phyloP scores from a whole-genome alignment of 2,888 invertebrate species.

The Belgica antarctica region DNA sequence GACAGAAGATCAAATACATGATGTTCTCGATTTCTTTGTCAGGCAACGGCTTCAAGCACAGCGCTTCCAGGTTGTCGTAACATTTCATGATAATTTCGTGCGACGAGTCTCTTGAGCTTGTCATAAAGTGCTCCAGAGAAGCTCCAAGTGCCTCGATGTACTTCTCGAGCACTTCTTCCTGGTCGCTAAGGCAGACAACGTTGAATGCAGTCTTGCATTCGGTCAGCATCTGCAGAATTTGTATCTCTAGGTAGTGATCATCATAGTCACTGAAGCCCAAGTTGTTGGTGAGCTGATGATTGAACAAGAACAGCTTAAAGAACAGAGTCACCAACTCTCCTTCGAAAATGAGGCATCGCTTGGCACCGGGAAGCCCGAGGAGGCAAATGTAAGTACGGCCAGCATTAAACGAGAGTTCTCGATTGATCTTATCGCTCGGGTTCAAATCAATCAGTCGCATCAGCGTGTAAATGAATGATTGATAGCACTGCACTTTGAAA shows the following conservation, averaged over 20 bases:
- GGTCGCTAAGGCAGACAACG: slow-evolving; percentile 33
- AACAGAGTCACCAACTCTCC: not conserved
- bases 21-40: slow-evolving; percentile 33
- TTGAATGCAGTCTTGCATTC: slow-evolving; percentile 38
- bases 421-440: slow-evolving; percentile 19
- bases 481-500: slow-evolving; percentile 23
- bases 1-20: slow-evolving; percentile 30
- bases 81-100: slow-evolving; percentile 30
- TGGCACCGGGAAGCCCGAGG: slow-evolving; percentile 26
- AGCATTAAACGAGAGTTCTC: slow-evolving; percentile 31
- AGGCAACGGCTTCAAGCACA: slow-evolving; percentile 26
- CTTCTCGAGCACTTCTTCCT: slow-evolving; percentile 31
- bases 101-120: not conserved
- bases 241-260: slow-evolving; percentile 30
- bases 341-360: slow-evolving; percentile 29
- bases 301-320: slow-evolving; percentile 16
- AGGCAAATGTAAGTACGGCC: slow-evolving; percentile 26
- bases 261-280: not conserved
- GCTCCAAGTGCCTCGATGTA: slow-evolving; percentile 19
- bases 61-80: slow-evolving; percentile 27
- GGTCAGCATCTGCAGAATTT: slow-evolving; percentile 37
- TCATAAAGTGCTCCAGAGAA: not conserved
- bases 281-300: not conserved
- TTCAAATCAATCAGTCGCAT: slow-evolving; percentile 9
- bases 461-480: slow-evolving; percentile 23